Base-by-base conservation (phyloP, 2,113 vertebrate genomes). In the Orcinus orca region DNA sequence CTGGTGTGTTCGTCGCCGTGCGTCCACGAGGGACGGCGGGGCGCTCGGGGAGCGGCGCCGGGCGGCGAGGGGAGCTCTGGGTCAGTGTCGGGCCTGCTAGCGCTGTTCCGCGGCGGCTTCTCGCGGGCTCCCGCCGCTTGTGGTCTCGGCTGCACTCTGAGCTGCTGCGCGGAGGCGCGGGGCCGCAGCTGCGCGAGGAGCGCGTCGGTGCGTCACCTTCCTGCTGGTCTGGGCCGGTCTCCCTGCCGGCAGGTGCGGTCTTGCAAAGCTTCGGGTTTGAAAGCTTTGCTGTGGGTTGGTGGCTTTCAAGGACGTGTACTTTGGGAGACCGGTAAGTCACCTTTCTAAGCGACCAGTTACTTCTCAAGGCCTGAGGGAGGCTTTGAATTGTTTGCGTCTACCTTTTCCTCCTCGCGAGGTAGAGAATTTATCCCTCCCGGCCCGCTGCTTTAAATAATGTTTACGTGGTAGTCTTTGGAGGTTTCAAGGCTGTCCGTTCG, bases 61-160 rank as follows among this genome's bases (percentile, higher is more conserved):
- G 33, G 25, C 1, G 0, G 25, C 50, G 33, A 6, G 20, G 18
- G 50, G 9, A 53, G 5, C 33, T 3, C 3, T 14, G 11, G 9
- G 63, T 29, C 63, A 31, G 63, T 5, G 29, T 65, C 63, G 26
- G 63, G 63, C 29, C 63, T 31, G 63, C 63, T 29, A 65, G 29
- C 29, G 11, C 12, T 13, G 12, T 65, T 31, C 29, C n/a, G 14
- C 20, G 29, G n/a, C 15, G 8, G 41, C 67, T 17, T 8, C 67
- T 18, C 17, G 55, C 12, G 67, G 20, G 31, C 65, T 38, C 4
- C 36, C n/a, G 4, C 21, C 20, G 70, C 21, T 21, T 12, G 36
- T 38, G 36, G 36, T 71, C 5, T 25, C 36, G 36, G 36, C 36
- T 10, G 21, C 21, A 9, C 20, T 23, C 18, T 5, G 18, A 23